These are phyloP conservation scores for Chelon auratus DNA, from an alignment of 2,797 vertebrate species.

Conservation along the genomic window DNA sequence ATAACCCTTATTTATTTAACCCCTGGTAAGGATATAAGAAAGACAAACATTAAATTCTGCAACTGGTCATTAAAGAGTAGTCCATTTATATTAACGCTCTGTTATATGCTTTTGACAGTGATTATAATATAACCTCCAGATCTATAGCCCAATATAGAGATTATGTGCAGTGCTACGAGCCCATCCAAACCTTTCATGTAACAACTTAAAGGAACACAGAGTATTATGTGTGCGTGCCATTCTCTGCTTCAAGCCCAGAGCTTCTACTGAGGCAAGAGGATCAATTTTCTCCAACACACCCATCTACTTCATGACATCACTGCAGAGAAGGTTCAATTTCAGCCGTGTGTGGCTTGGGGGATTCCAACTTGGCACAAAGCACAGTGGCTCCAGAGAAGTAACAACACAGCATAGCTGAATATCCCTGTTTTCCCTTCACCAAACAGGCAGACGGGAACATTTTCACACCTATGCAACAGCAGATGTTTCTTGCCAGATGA, in stretches of 20 bases:
- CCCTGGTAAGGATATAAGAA: slow-evolving; percentile 41
- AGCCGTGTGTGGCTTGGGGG: slow-evolving; percentile 70
- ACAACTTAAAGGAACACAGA: slow-evolving; percentile 19
- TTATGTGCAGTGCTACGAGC: background rate
- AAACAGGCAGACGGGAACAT: slow-evolving; percentile 32
- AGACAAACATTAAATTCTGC: slow-evolving; percentile 61
- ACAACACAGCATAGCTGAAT: slow-evolving; percentile 31
- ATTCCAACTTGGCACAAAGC: slow-evolving; percentile 72
- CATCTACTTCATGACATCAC: slow-evolving; percentile 76
- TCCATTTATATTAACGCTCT: background rate
- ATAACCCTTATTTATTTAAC: slow-evolving; percentile 56
- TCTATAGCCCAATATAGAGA: background rate
- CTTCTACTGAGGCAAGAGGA: slow-evolving; percentile 64
- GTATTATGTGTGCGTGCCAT: slow-evolving; percentile 23
- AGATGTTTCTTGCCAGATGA: slow-evolving; percentile 30
- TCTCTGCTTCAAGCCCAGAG: slow-evolving; percentile 36
- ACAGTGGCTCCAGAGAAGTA: slow-evolving; percentile 34
- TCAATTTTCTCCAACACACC: slow-evolving; percentile 76
- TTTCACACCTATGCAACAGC: slow-evolving; percentile 58
- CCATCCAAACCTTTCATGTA: background rate
- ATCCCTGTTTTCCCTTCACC: slow-evolving; percentile 36
- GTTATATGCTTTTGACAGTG: background rate
- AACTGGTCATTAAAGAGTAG: slow-evolving; percentile 12
- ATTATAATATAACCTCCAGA: background rate
- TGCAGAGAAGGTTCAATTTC: slow-evolving; percentile 71